These are phyloP conservation scores for Eupsilia transversa DNA, from an alignment of 2,888 invertebrate genomes.

Conservation along the genomic window DNA sequence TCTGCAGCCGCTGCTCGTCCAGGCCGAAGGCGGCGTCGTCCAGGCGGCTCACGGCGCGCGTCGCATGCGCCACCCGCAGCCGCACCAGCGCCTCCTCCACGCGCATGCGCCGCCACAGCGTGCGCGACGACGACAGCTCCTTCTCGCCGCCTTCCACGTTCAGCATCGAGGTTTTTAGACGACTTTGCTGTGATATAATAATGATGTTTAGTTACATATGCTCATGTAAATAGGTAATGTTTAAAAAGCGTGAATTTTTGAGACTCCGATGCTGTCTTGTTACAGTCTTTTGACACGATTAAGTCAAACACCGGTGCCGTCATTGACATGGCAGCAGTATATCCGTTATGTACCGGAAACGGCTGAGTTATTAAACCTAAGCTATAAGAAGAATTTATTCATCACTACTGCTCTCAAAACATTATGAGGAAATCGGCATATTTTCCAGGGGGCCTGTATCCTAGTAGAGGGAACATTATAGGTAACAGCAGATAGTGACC, in stretches of 20 bases:
- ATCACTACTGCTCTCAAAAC: background rate
- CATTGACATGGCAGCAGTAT: background rate
- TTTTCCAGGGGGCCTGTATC: no score
- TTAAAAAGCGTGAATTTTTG: background rate
- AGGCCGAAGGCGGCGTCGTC: slow-evolving; percentile 92
- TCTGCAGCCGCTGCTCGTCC: slow-evolving; percentile 92
- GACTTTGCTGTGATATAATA: slow-evolving; percentile 78
- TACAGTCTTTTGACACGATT: background rate
- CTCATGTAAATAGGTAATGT: background rate
- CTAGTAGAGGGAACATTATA: background rate
- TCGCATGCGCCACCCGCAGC: slow-evolving; percentile 92
- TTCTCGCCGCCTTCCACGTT: slow-evolving; percentile 84
- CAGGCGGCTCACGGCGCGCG: slow-evolving; percentile 91
- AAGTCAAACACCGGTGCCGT: background rate
- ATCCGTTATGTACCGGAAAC: background rate
- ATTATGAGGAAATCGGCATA: background rate
- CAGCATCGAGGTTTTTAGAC: slow-evolving; percentile 81
- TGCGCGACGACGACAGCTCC: slow-evolving; percentile 73
- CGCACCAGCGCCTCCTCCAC: slow-evolving; percentile 92
- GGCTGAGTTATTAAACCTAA: background rate
- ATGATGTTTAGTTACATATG: background rate
- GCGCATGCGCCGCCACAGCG: slow-evolving; percentile 80
- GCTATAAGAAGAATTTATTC: background rate
- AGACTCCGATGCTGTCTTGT: background rate
- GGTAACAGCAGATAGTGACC: slow-evolving; percentile 66